These are phyloP conservation scores for Muntiacus muntjak DNA, from an alignment of 2,113 vertebrate genomes.

Conservation along the genomic window DNA sequence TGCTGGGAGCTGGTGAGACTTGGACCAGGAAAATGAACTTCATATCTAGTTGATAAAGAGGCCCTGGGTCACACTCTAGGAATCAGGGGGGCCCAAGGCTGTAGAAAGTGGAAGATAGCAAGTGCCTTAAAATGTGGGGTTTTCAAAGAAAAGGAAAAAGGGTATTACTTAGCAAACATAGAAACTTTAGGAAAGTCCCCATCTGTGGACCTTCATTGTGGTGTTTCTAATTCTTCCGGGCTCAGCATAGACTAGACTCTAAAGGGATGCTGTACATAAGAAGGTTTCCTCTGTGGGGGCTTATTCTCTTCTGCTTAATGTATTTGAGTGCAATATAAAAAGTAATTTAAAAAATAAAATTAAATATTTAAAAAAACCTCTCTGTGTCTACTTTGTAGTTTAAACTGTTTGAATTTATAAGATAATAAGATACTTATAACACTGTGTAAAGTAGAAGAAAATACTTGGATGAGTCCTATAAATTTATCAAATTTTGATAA, in stretches of 20 bases:
- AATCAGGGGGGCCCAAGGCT: background rate
- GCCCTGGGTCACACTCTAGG: background rate
- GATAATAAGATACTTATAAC: background rate
- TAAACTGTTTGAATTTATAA: background rate
- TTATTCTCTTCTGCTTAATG: background rate
- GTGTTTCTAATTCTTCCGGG: background rate
- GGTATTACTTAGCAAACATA: background rate
- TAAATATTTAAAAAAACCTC: background rate
- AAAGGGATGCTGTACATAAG: background rate
- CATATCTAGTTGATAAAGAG: background rate
- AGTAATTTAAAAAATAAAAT: background rate
- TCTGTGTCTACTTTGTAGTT: background rate
- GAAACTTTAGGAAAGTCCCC: background rate
- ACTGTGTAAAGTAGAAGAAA: background rate
- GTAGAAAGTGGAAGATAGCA: background rate
- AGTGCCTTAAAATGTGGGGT: background rate
- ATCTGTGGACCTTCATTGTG: background rate
- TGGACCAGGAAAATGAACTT: background rate
- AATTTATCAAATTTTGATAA: background rate
- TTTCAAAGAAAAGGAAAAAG: background rate
- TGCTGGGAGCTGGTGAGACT: background rate
- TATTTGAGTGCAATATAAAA: background rate
- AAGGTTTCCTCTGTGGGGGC: background rate
- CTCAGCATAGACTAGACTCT: background rate
- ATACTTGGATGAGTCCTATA: background rate